Evolutionary conservation across 2,797 vertebrate genomes (phyloP), one percentile per base, ranked within the genome.

Genomic region (Falco peregrinus): DNA sequence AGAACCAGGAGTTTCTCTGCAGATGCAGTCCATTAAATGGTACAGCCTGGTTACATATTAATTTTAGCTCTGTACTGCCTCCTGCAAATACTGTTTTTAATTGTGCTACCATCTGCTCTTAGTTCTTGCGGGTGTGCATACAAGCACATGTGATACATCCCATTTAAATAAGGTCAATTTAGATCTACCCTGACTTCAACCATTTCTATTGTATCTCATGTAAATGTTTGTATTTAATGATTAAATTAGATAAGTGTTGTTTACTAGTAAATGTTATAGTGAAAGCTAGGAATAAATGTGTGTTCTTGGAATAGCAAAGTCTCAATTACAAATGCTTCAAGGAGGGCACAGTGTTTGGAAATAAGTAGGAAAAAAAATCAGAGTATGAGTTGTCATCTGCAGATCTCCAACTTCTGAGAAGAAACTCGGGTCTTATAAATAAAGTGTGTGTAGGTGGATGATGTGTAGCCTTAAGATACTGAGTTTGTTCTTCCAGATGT

Each of bases 131-230:
- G 77, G 14, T 35, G 48, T 81, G 28, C 28, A 17, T 47, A 16
- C 57, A 59, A 45, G 53, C 51, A 65, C 9, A 0, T 37, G 19
- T 57, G 59, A 45, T 39, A 13, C 18, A n/a, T 16, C 33, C 33
- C 11, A 19, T 50, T 76, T 41, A 69, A 69, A 71, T 63, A 8
- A 50, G n/a, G 24, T 31, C 29, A 19, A 13, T 74, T 84, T 50
- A 50, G 61, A 47, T 50, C 26, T 65, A 1, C 31, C 28, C 70
- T 50, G 57, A 25, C 20, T n/a, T 60, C 48, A 50, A 0, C 33
- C 0, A 0, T 33, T 91, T 51, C 53, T 70, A 0, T 43, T 57
- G 31, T 11, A 75, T 39, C 47, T 65, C 13, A 2, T 50, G 13
- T 54, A 47, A 57, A 16, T 61, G 11, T 45, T 68, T 45, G 11